Conservation (phyloP, 2,113 vertebrate species). For the Choloepus hoffmanni region DNA sequence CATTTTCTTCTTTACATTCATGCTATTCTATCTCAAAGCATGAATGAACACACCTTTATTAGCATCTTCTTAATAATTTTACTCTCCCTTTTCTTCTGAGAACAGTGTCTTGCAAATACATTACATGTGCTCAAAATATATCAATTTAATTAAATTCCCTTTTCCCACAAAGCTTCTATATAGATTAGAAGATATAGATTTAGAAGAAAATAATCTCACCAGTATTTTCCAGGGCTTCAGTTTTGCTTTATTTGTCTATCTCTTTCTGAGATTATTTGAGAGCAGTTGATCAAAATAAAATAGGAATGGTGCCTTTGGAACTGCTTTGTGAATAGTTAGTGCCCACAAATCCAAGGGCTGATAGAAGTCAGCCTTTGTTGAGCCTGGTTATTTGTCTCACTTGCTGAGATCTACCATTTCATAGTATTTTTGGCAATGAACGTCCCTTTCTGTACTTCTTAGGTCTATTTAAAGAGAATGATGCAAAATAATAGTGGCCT, state of each 20-base stretch:
- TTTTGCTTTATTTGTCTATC: background rate
- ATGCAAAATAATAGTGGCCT: conserved; percentile 50
- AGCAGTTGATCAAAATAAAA: background rate
- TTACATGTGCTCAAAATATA: background rate
- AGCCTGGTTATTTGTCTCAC: background rate
- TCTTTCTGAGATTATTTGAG: background rate
- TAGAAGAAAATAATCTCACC: background rate
- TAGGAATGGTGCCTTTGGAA: background rate
- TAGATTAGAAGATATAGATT: background rate
- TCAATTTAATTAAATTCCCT: no score
- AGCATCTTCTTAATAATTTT: background rate
- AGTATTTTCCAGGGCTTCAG: background rate
- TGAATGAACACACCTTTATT: background rate
- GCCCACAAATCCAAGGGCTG: background rate
- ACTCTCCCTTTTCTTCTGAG: background rate
- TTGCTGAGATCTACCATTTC: background rate
- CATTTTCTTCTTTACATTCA: background rate
- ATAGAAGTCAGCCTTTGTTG: background rate
- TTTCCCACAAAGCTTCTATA: rapidly evolving
- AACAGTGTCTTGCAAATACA: no score
- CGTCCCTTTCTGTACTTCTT: background rate
- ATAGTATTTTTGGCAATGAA: background rate
- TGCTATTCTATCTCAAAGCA: background rate
- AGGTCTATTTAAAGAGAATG: background rate
- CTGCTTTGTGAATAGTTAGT: background rate